These are phyloP conservation scores for Ophion ventricosus DNA, from an alignment of 2,888 invertebrate species.

Conservation along the genomic window DNA sequence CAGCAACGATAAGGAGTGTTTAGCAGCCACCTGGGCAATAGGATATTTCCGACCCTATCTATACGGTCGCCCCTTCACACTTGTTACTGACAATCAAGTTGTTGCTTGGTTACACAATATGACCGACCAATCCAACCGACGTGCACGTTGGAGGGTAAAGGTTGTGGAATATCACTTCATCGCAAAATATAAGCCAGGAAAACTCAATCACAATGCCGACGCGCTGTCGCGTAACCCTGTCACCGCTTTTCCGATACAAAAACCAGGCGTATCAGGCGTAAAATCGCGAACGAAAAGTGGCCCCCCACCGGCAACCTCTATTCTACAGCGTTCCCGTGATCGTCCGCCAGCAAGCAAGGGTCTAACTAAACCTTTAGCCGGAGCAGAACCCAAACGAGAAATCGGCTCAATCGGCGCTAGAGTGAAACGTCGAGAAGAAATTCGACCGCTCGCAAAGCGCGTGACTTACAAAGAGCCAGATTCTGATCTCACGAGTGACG, in stretches of 20 bases:
- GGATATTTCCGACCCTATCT: background rate
- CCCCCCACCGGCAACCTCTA: background rate
- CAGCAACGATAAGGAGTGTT: slow-evolving; percentile 1
- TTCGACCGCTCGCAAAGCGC: background rate
- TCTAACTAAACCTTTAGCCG: background rate
- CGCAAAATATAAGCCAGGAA: background rate
- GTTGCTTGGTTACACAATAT: background rate
- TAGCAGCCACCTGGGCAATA: slow-evolving; percentile 3
- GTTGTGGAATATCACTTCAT: background rate
- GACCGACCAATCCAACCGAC: background rate
- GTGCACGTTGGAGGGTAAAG: slow-evolving; percentile 1
- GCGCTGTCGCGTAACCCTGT: background rate
- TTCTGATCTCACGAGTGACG: background rate
- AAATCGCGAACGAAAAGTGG: background rate
- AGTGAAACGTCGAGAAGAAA: background rate
- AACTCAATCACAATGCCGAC: background rate
- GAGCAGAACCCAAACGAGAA: background rate
- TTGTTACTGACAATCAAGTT: background rate
- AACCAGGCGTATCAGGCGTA: background rate
- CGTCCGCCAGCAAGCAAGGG: background rate
- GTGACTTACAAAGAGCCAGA: background rate
- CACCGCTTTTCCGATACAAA: background rate
- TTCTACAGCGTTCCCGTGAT: background rate
- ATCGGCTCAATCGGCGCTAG: background rate
- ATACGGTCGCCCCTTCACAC: background rate